Evolutionary conservation across 2,888 invertebrate species (phyloP), one percentile per base, ranked within the genome.

Genomic region (Drosophila greeni): DNA sequence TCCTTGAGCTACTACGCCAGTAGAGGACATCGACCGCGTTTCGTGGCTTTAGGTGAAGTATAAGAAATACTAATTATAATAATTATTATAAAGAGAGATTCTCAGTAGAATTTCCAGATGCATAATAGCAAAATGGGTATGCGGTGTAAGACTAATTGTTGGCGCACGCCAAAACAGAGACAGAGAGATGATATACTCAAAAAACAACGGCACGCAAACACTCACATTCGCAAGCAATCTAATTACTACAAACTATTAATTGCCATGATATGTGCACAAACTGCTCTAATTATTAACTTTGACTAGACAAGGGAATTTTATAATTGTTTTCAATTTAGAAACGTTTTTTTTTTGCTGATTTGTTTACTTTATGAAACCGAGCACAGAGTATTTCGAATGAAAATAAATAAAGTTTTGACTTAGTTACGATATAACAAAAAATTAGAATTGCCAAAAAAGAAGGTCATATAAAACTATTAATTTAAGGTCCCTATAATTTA

Each of bases 1-100:
- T 88, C 92, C 47, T 86, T 94, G 56, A 92, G 92, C 53, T 93
- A 94, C 86, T 93, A 93, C 85, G 93, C 92, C 31, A 92, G 93
- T 47, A 90, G 91, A 77, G 92, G 93, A 53, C 93, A 94, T 87
- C 90, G 94, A 64, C 94, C 94, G 3, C 88, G 93, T 82, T 93
- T 93, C 93, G 92, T 94, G 82, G 92, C 92, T 4, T 88, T 92
- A 60, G 89, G 89, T 88, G 74, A 74, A 3, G 5, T 33, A 4
- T n/a, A n/a, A n/a, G n/a, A n/a, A n/a, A 14, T 18, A 18, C 4
- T 37, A 3, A 9, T 11, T n/a, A 34, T 33, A 5, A 8, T 7
- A n/a, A 34, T 0, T 8, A 8, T 1, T 4, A 2, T 14, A n/a
- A n/a, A n/a, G n/a, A n/a, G n/a, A n/a, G n/a, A n/a, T 6, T 31